Evolutionary conservation across 1,140 invertebrate genomes (phyloP).

Genomic region (Panulirus ornatus): DNA sequence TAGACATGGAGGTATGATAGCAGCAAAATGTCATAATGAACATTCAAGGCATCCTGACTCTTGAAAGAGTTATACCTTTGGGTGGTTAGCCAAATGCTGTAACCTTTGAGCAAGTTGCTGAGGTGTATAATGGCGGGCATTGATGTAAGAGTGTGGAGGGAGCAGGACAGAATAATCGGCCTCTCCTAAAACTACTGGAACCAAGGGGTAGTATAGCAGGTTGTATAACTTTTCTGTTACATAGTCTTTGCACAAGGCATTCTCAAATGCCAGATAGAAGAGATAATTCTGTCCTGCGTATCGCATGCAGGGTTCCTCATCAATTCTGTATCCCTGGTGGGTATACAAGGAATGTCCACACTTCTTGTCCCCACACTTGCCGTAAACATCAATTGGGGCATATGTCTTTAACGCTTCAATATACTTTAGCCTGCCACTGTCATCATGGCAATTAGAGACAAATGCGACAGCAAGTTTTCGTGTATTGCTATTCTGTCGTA

Average conservation of each 20-base stretch:
- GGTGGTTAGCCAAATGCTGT: conserved; percentile 76
- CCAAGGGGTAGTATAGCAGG: conserved; percentile 71
- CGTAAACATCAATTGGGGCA: conserved; percentile 95
- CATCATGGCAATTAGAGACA: conserved; percentile 95
- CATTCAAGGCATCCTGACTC: background rate
- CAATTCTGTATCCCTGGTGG: conserved; percentile 37
- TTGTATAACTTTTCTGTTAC: conserved; percentile 79
- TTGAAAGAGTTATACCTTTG: conserved; percentile 53
- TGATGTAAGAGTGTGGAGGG: conserved; percentile 63
- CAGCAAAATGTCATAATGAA: background rate
- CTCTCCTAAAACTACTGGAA: conserved; percentile 62
- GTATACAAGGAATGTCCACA: conserved; percentile 79
- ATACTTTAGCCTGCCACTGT: conserved; percentile 91
- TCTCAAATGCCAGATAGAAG: conserved; percentile 80
- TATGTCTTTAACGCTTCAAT: conserved; percentile 90
- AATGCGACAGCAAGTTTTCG: conserved; percentile 96
- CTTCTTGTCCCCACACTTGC: conserved; percentile 89
- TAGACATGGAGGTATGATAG: background rate
- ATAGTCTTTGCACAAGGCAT: conserved; percentile 79
- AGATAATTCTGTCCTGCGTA: conserved; percentile 75
- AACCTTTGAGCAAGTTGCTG: conserved; percentile 70
- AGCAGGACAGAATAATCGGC: conserved; percentile 49
- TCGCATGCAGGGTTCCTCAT: conserved; percentile 75
- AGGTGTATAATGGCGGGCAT: conserved; percentile 51
- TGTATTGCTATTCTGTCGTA: conserved; percentile 82